Percentiles rank a stretch among this genome's conserved stretches.
These are phyloP conservation scores for Naja naja DNA, from an alignment of 2,113 vertebrate genomes.

Conservation along the genomic window DNA sequence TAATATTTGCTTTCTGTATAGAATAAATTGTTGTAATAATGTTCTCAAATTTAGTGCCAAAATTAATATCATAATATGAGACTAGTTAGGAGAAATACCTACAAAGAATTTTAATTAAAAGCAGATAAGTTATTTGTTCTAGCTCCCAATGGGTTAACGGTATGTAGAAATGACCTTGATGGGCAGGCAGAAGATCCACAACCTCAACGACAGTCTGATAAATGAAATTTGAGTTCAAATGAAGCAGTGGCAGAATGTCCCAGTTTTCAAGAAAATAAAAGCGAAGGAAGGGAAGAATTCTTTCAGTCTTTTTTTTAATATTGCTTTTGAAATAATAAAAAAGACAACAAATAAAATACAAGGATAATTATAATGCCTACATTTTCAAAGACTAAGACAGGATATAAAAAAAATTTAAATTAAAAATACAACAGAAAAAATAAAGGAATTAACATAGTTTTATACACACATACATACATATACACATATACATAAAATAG, in stretches of 20 bases:
- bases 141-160: not conserved
- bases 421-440: too few relatives aligned
- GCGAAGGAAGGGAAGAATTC: not conserved
- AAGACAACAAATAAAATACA: too few relatives aligned
- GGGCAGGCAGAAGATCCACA: not conserved
- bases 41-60: too few relatives aligned
- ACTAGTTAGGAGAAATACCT: not conserved
- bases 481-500: too few relatives aligned
- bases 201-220: not conserved
- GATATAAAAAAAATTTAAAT: too few relatives aligned
- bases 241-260: not conserved
- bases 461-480: too few relatives aligned
- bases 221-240: not conserved
- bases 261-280: not conserved
- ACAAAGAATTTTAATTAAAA: not conserved
- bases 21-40: too few relatives aligned
- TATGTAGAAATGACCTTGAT: not conserved
- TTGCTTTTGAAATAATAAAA: too few relatives aligned
- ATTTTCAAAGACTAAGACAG: too few relatives aligned
- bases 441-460: too few relatives aligned
- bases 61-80: not conserved
- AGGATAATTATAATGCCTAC: too few relatives aligned
- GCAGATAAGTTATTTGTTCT: not conserved
- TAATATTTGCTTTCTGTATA: too few relatives aligned
- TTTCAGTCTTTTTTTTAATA: not conserved